Percentiles rank a stretch among this genome's conserved stretches.
phyloP scores from a whole-genome alignment of 2,113 vertebrate species.

The Prochilodus magdalenae region DNA sequence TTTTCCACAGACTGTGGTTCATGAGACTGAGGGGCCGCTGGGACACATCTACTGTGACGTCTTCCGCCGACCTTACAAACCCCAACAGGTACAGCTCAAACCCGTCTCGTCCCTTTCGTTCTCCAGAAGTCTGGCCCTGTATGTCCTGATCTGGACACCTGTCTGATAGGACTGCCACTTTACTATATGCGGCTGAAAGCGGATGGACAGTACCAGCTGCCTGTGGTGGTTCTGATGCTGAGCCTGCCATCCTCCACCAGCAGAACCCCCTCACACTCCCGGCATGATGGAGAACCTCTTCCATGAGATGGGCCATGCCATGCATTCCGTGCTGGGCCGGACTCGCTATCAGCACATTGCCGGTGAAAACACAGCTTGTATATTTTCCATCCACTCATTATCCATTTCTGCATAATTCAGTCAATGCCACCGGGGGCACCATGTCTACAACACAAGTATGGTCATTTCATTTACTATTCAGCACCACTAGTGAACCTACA shows the following conservation, averaged over 20 bases:
- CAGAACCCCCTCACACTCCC: conserved; percentile 81
- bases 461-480: too few relatives aligned
- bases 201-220: conserved; percentile 88
- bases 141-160: neutral
- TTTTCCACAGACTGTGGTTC: conserved; percentile 86
- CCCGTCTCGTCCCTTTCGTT: neutral
- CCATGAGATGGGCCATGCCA: conserved; percentile 98
- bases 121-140: neutral
- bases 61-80: conserved; percentile 89
- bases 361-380: too few relatives aligned
- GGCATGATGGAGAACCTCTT: conserved; percentile 99
- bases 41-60: conserved; percentile 98
- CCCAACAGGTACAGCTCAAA: conserved; percentile 85
- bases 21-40: conserved; percentile 91
- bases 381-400: too few relatives aligned
- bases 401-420: too few relatives aligned
- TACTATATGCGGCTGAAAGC: conserved; percentile 88
- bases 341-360: conserved; percentile 95
- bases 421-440: too few relatives aligned
- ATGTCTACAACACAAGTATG: too few relatives aligned
- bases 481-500: too few relatives aligned
- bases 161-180: conserved; percentile 91
- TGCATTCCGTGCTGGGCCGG: conserved; percentile 97
- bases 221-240: conserved; percentile 94
- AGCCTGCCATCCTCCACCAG: conserved; percentile 84